phyloP scores from a whole-genome alignment of 2,888 invertebrate genomes.

The Notocelia uddmanniana region DNA sequence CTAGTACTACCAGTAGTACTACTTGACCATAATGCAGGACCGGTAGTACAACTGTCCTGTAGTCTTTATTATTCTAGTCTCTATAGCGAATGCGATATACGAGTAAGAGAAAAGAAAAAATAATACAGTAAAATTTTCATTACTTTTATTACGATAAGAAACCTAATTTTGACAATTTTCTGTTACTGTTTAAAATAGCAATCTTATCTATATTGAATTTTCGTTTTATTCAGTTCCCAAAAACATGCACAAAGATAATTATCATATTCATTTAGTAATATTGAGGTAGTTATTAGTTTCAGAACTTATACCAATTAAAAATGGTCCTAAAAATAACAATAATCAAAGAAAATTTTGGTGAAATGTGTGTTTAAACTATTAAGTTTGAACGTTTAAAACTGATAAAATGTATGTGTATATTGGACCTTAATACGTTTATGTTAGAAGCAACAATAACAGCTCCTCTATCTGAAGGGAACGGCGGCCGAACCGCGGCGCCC shows the following conservation, averaged over 20 bases:
- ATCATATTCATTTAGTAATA: slow-evolving; percentile 85
- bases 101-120: neutral
- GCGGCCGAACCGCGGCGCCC: slow-evolving; percentile 1
- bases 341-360: slow-evolving; percentile 71
- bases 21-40: too few relatives aligned
- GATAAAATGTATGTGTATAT: slow-evolving; percentile 62
- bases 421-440: slow-evolving; percentile 66
- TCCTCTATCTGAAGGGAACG: slow-evolving; percentile 58
- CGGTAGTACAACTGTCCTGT: too few relatives aligned
- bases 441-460: slow-evolving; percentile 75
- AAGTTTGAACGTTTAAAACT: slow-evolving; percentile 63
- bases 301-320: slow-evolving; percentile 85
- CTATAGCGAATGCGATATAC: too few relatives aligned
- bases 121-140: slow-evolving; percentile 60
- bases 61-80: too few relatives aligned
- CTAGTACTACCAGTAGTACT: too few relatives aligned
- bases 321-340: slow-evolving; percentile 81
- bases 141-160: slow-evolving; percentile 84
- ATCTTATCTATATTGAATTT: slow-evolving; percentile 81
- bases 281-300: slow-evolving; percentile 86
- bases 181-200: slow-evolving; percentile 83
- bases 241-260: slow-evolving; percentile 85
- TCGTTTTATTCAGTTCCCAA: slow-evolving; percentile 79
- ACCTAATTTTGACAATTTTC: slow-evolving; percentile 84
- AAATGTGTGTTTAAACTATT: slow-evolving; percentile 64